phyloP scores from a whole-genome alignment of 2,888 invertebrate species.

The Ellobium chinense region DNA sequence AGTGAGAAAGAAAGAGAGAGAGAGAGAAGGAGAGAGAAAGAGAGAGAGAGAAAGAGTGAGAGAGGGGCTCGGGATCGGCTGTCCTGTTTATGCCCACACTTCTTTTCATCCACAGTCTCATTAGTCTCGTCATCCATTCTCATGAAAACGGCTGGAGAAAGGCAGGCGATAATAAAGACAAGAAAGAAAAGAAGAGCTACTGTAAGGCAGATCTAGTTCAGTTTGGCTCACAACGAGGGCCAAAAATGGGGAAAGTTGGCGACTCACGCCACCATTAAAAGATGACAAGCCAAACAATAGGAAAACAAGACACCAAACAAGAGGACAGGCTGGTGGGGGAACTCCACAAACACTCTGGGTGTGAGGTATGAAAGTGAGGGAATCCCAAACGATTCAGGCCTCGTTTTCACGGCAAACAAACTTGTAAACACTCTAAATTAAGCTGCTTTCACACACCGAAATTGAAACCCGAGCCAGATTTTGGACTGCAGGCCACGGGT shows the following conservation, averaged over 20 bases:
- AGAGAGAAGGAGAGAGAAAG: too few species aligned
- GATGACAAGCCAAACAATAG: neutral
- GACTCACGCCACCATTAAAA: neutral
- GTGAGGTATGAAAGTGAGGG: constrained; percentile 19
- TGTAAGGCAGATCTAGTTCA: neutral
- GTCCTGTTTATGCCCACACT: too few species aligned
- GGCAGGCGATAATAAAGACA: too few species aligned
- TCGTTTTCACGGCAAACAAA: constrained; percentile 26
- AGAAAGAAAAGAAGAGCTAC: neutral
- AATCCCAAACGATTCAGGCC: constrained; percentile 15
- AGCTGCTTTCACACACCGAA: constrained; percentile 14
- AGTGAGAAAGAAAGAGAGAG: too few species aligned
- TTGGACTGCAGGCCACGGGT: neutral
- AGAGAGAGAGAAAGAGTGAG: too few species aligned
- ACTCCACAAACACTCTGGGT: constrained; percentile 16
- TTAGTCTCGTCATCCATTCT: too few species aligned
- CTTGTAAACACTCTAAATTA: constrained; percentile 25
- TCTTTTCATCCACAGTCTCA: too few species aligned
- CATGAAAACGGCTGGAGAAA: too few species aligned
- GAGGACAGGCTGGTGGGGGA: too few species aligned
- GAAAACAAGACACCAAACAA: constrained; percentile 14
- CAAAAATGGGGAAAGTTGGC: too few species aligned
- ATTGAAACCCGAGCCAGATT: constrained; percentile 22
- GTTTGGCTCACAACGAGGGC: too few species aligned
- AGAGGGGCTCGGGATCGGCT: too few species aligned